These are phyloP conservation scores for Lithophane semibrunnea DNA, from an alignment of 2,888 invertebrate species.

Conservation along the genomic window DNA sequence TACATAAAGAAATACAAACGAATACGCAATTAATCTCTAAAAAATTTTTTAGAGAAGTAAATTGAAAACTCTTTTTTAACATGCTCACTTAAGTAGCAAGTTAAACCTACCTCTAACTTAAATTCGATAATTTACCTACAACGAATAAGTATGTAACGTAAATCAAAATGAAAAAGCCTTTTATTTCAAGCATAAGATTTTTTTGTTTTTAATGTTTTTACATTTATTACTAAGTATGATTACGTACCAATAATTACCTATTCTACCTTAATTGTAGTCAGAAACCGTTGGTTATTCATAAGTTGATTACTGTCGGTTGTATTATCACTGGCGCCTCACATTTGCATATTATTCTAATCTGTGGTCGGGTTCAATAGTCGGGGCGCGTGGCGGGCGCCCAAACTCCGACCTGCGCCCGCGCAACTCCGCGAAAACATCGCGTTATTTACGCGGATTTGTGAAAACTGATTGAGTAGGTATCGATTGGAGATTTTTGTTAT, in stretches of 20 bases:
- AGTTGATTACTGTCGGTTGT: constrained; percentile 22
- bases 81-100: background rate
- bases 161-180: no score
- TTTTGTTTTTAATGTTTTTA: no score
- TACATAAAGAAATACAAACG: no score
- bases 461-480: constrained; percentile 22
- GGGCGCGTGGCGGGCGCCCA: constrained; percentile 78
- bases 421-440: constrained; percentile 50
- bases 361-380: constrained; percentile 78
- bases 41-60: background rate
- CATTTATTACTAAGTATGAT: no score
- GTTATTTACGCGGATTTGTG: constrained; percentile 43
- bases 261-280: background rate
- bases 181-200: no score
- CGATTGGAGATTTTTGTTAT: constrained; percentile 18
- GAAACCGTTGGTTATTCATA: constrained; percentile 42
- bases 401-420: constrained; percentile 56
- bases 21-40: no score
- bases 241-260: background rate
- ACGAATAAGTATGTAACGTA: background rate
- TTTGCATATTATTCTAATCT: constrained; percentile 73
- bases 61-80: background rate
- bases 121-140: background rate
- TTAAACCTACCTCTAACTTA: background rate
- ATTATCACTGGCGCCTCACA: constrained; percentile 48